phyloP scores from a whole-genome alignment of 2,113 vertebrate species.

The Pogona vitticeps region DNA sequence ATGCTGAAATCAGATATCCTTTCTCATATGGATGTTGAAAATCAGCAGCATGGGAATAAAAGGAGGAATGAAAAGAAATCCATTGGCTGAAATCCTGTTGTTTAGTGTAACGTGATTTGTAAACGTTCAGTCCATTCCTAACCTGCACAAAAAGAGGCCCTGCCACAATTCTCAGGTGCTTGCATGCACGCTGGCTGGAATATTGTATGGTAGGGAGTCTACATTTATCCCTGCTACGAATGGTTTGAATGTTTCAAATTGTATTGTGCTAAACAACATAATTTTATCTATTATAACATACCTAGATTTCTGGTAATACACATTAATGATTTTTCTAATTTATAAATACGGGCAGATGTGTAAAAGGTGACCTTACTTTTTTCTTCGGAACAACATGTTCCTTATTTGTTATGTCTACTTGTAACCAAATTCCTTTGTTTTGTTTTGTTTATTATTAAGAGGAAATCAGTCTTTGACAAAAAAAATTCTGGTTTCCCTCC shows the following conservation, averaged over 20 bases:
- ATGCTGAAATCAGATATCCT: not conserved
- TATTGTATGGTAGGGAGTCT: too few relatives aligned
- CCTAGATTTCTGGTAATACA: too few relatives aligned
- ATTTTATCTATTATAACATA: too few relatives aligned
- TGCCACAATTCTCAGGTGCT: too few relatives aligned
- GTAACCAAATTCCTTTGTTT: slow-evolving; percentile 7
- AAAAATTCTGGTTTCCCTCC: slow-evolving; percentile 37
- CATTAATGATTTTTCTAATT: not conserved
- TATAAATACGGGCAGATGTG: not conserved
- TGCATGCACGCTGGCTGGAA: too few relatives aligned
- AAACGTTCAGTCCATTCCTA: slow-evolving; percentile 25
- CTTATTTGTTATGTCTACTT: not conserved
- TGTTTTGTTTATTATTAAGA: slow-evolving; percentile 22
- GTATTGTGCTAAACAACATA: too few relatives aligned
- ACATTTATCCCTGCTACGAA: too few relatives aligned
- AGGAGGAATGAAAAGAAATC: not conserved
- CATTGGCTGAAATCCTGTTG: not conserved
- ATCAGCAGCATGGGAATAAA: slow-evolving; percentile 57
- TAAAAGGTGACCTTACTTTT: not conserved
- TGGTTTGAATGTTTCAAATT: too few relatives aligned
- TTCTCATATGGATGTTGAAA: slow-evolving; percentile 19
- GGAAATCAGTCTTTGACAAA: slow-evolving; percentile 30
- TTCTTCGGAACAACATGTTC: not conserved
- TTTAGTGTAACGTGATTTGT: slow-evolving; percentile 6
- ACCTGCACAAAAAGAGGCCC: not conserved